Percentiles rank a stretch among this genome's conserved stretches.
These are phyloP conservation scores for Gastrophysa polygoni DNA, from an alignment of 2,888 invertebrate genomes.

Conservation along the genomic window DNA sequence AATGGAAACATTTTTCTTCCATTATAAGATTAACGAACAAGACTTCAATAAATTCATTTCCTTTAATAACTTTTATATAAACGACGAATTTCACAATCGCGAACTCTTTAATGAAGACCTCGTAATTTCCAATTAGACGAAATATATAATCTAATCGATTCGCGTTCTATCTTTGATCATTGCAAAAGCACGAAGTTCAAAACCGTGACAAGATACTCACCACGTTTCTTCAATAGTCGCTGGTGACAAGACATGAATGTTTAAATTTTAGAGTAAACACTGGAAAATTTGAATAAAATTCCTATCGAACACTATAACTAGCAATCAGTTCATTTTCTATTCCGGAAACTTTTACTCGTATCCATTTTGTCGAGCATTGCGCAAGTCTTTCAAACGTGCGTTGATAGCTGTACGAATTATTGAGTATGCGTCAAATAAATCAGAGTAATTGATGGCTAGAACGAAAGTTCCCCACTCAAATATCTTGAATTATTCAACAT, in stretches of 20 bases:
- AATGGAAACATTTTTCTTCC: no score
- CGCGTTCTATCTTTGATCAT: background rate
- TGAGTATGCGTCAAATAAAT: background rate
- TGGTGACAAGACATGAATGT: constrained; percentile 10
- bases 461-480: background rate
- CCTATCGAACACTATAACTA: background rate
- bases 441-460: background rate
- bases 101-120: background rate
- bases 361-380: background rate
- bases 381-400: background rate
- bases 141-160: background rate
- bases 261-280: constrained; percentile 9
- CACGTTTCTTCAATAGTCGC: constrained; percentile 5
- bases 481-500: background rate
- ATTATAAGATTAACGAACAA: no score
- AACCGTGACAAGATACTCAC: constrained; percentile 14
- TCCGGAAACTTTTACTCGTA: constrained; percentile 11
- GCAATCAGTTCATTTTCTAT: background rate
- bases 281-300: constrained; percentile 13
- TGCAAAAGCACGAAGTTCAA: constrained; percentile 15
- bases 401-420: background rate
- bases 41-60: no score
- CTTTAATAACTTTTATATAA: no score
- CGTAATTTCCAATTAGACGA: background rate
- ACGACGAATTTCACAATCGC: background rate